Evolutionary conservation across 1,140 invertebrate genomes (phyloP).

Genomic region (Pomacea maculata): DNA sequence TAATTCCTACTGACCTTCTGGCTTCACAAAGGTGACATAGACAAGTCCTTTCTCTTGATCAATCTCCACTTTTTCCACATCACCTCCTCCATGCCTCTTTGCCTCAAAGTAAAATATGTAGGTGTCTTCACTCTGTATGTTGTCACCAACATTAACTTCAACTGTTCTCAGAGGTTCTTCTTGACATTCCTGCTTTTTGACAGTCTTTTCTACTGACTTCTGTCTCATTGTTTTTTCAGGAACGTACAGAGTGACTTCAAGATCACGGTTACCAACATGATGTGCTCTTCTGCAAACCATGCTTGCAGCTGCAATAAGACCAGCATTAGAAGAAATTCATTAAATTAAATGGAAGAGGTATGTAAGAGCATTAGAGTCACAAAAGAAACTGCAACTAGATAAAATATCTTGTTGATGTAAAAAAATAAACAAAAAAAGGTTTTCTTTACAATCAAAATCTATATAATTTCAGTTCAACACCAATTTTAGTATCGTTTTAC

Average conservation of each 20-base stretch:
- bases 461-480: too few species aligned
- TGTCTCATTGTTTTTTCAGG: slow-evolving; percentile 20
- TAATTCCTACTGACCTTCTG: slow-evolving; percentile 2
- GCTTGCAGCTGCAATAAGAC: slow-evolving; percentile 27
- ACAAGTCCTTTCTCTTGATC: slow-evolving; percentile 6
- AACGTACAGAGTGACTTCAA: slow-evolving; percentile 24
- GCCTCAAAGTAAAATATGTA: slow-evolving; percentile 21
- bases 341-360: not conserved
- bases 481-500: too few species aligned
- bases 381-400: too few species aligned
- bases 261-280: slow-evolving; percentile 20
- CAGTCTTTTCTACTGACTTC: not conserved
- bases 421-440: too few species aligned
- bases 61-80: slow-evolving; percentile 20
- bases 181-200: slow-evolving; percentile 1
- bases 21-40: slow-evolving; percentile 18
- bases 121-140: slow-evolving; percentile 10
- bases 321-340: not conserved
- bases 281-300: slow-evolving; percentile 18
- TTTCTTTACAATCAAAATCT: too few species aligned
- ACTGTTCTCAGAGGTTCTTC: slow-evolving; percentile 11
- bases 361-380: too few species aligned
- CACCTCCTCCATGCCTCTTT: slow-evolving; percentile 6
- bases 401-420: too few species aligned
- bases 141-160: not conserved